Percentiles rank a stretch among this genome's conserved stretches.
phyloP scores from a whole-genome alignment of 2,113 vertebrate species.

The Osmerus eperlanus region DNA sequence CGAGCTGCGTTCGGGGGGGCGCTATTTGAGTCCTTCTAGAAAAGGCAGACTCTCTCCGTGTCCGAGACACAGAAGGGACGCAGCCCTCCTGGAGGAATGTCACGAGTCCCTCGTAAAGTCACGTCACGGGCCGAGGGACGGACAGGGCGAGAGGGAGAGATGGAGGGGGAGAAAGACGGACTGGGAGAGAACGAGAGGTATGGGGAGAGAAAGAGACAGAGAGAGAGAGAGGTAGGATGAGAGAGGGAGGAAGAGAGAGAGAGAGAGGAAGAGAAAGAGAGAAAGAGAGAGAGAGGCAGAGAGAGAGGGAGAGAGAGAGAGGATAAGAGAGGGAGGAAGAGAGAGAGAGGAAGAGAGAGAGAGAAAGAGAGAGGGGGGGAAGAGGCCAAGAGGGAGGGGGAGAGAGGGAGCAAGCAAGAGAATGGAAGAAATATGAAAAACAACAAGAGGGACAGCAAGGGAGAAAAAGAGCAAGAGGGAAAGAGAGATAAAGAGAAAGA shows the following conservation, averaged over 20 bases:
- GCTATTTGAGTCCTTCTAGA: not conserved
- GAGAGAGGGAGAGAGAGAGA: not conserved
- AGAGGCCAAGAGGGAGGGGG: too few relatives aligned
- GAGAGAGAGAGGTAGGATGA: not conserved
- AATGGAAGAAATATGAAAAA: too few relatives aligned
- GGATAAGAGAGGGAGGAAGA: not conserved
- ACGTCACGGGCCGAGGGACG: not conserved
- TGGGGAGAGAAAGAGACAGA: not conserved
- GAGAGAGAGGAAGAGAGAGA: not conserved
- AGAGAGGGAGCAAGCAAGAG: too few relatives aligned
- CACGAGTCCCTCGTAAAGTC: not conserved
- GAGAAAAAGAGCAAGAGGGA: too few relatives aligned
- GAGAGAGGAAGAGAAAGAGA: not conserved
- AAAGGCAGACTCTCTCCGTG: not conserved
- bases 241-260: not conserved
- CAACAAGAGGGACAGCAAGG: too few relatives aligned
- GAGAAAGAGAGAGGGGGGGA: not conserved
- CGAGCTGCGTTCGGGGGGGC: too few relatives aligned
- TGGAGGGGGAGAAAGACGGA: not conserved
- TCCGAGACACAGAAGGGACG: not conserved
- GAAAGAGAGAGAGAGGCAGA: not conserved
- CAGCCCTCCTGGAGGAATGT: not conserved
- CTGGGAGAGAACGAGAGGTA: not conserved
- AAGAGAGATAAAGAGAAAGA: too few relatives aligned
- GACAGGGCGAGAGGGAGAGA: not conserved